Base-by-base conservation (phyloP, 2,797 vertebrate genomes). In the Zenarchopterus dispar region DNA sequence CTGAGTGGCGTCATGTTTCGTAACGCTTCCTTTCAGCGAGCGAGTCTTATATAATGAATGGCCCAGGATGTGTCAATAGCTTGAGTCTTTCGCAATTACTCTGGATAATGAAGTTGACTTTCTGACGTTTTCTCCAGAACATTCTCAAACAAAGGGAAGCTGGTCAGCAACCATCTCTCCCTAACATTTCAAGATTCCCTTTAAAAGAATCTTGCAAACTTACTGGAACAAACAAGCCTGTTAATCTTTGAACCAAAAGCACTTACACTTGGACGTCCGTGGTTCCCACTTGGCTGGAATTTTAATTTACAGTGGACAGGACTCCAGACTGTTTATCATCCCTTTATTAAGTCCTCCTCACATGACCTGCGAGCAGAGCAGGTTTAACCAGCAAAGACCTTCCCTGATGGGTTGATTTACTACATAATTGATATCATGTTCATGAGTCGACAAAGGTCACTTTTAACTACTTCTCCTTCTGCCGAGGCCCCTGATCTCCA, bases 1-100 rank as follows among this genome's bases (percentile, higher is more conserved):
- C 67, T 68, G 67, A 71, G 76, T 66, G 85, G 84, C 73, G 75
- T 73, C 81, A 39, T 39, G 77, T 91, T 92, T 88, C 49, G 75
- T 82, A 85, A 92, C 56, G 65, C 82, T 78, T 82, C 77, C 83
- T 88, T 88, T 84, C 72, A 36, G 52, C 69, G 63, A 28, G 46
- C 16, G 64, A 48, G 69, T 50, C 45, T 56, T 71, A 18, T 54
- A 80, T 87, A 87, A 70, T 50, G 26, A 85, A 81, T 45, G 56
- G 65, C 65, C 61, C 10, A 0, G 39, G 59, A 67, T 68, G 73
- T 74, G 84, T 84, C 72, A 78, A 78, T 76, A 81, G 59, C 52
- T 18, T 31, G 23, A 57, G 28, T 57, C 56, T 82, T 75, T 79
- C 45, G 21, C 66, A 84, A 85, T n/a, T 44, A 36, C 23, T 51